phyloP scores from a whole-genome alignment of 2,888 invertebrate genomes.

The Ochropleura leucogaster region DNA sequence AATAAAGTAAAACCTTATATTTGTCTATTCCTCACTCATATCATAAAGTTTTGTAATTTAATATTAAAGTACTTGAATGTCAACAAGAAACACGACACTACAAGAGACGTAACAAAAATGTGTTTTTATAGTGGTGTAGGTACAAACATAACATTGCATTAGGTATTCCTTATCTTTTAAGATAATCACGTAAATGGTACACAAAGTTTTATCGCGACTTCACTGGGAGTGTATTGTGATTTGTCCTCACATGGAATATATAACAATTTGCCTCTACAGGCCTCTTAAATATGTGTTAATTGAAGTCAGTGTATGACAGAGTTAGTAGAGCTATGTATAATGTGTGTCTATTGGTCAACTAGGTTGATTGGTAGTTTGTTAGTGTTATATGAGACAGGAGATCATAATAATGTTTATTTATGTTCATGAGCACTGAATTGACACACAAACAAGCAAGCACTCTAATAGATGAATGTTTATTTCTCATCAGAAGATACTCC shows the following conservation, averaged over 20 bases:
- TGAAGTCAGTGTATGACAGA: conserved; percentile 65
- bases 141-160: conserved; percentile 55
- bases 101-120: conserved; percentile 21
- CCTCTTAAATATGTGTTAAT: conserved; percentile 72
- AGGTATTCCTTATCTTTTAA: conserved; percentile 66
- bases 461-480: conserved; percentile 30
- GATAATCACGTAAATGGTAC: conserved; percentile 61
- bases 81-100: conserved; percentile 46
- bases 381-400: conserved; percentile 48
- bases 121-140: conserved; percentile 46
- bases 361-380: conserved; percentile 69
- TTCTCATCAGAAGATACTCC: conserved; percentile 24
- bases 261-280: conserved; percentile 57
- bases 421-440: conserved; percentile 57
- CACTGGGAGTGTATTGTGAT: conserved; percentile 52
- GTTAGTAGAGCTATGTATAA: conserved; percentile 47
- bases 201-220: conserved; percentile 57
- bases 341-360: conserved; percentile 65
- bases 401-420: conserved; percentile 64
- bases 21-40: conserved; percentile 38
- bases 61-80: conserved; percentile 39
- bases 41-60: conserved; percentile 41
- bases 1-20: conserved; percentile 15
- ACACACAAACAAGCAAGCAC: conserved; percentile 30
- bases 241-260: conserved; percentile 54